Evolutionary conservation across 1,140 invertebrate species (phyloP), one percentile per base, ranked within the genome.

Genomic region (Drosophila nigromelanica): DNA sequence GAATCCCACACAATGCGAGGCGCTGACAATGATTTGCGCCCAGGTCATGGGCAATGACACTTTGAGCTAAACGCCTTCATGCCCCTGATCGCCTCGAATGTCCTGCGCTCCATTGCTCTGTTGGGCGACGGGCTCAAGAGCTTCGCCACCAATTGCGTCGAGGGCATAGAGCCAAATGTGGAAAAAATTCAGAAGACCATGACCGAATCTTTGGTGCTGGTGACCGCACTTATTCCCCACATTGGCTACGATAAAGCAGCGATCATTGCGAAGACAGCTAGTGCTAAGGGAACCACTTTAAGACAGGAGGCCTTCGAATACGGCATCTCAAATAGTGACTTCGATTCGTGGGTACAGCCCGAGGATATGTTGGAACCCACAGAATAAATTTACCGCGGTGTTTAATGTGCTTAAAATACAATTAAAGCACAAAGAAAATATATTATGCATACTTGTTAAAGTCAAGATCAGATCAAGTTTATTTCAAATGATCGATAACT

Each of bases 21-120:
- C 98, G 0, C 93, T 99, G 11, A 99, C 98, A 0, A 99, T 99
- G 99, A 96, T 99, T 4, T 97, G 97, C 39, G 97, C 98, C 35
- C 99, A 99, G 93, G 97, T 99, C 14, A 99, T 99, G 96, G 98
- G 98, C 24, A 99, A 99, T 92, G 99, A 0, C 98, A 99, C 92
- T 99, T 99, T 93, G 98, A 99, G 92, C 94, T 99, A 0, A 99
- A 99, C 92, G 98, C 99, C 1, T 99, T 99, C 93, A 99, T 99
- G 92, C 98, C 99, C 3, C 94, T 99, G 93, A 99, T 99, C 59
- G 97, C 98, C 1, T 94, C 97, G 0, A 99, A 99, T 93, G 96
- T 99, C 7, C 92, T 99, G 30, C 93, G 96, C 66, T 99, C 99
- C 3, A 96, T 98, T 14, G 93, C 96, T 15, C 93, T 99, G 0